Conservation (phyloP, 2,113 vertebrate genomes). For the Pungitius pungitius region DNA sequence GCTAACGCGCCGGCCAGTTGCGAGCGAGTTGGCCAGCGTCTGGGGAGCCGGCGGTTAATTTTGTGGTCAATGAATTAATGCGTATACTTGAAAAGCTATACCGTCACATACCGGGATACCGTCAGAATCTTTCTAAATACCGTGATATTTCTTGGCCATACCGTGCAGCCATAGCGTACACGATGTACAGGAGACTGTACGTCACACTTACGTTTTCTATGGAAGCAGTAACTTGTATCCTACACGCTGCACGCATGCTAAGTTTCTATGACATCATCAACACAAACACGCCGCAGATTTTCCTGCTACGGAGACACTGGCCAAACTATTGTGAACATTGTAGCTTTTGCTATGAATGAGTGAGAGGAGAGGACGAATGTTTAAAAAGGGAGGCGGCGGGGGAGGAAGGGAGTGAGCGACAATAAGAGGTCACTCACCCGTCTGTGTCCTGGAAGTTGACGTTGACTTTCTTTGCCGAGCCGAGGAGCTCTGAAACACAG, state of each 20-base stretch:
- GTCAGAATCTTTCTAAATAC: no score
- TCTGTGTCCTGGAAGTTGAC: conserved; percentile 85
- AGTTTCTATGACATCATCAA: conserved; percentile 18
- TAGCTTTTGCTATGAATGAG: conserved; percentile 33
- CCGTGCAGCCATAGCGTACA: no score
- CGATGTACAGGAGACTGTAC: no score
- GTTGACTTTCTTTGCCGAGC: conserved; percentile 83
- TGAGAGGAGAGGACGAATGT: conserved; percentile 6
- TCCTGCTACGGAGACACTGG: conserved; percentile 23
- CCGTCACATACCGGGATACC: no score
- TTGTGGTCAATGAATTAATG: no score
- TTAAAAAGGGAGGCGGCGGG: background rate
- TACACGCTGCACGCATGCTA: conserved; percentile 6
- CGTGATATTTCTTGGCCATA: no score
- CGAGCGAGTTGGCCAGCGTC: no score
- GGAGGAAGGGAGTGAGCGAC: background rate
- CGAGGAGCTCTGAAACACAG: conserved; percentile 79
- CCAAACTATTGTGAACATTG: conserved; percentile 22
- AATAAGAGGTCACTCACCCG: conserved; percentile 71
- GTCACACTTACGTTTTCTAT: no score
- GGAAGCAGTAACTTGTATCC: no score
- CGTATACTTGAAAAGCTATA: no score
- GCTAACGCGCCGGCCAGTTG: no score
- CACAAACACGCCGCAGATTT: conserved; percentile 6
- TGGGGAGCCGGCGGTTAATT: no score